A percentile compares a stretch with the other conserved stretches of the same genome.
These are phyloP conservation scores for Agrochola lota DNA, from an alignment of 2,888 invertebrate genomes.

Conservation along the genomic window DNA sequence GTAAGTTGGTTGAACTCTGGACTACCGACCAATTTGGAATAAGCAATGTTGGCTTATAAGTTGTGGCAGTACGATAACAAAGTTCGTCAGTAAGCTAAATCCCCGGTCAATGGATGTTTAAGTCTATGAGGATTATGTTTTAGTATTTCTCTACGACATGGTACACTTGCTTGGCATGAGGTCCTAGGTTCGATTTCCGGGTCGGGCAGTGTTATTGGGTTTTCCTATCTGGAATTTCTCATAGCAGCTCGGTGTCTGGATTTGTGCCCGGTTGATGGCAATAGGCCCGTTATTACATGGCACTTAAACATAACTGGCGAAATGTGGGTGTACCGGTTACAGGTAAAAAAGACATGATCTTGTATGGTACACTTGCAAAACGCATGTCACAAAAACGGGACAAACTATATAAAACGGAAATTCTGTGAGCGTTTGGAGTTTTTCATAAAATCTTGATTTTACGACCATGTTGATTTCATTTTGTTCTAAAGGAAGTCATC, in stretches of 20 bases:
- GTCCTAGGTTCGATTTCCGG: no score
- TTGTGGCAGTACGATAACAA: conserved; percentile 32
- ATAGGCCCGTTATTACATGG: no score
- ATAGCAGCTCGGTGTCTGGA: no score
- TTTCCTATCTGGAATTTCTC: no score
- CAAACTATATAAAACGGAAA: not conserved
- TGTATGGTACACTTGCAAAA: not conserved
- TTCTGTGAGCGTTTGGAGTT: not conserved
- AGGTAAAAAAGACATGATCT: no score
- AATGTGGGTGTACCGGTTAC: no score
- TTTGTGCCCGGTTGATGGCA: no score
- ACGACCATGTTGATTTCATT: not conserved
- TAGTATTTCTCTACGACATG: not conserved
- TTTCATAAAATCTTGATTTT: not conserved
- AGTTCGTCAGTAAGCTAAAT: conserved; percentile 31
- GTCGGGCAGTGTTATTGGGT: no score
- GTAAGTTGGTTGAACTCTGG: conserved; percentile 11
- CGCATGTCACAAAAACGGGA: not conserved
- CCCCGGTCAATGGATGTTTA: conserved; percentile 11
- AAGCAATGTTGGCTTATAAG: conserved; percentile 21
- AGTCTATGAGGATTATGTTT: not conserved
- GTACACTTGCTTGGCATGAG: not conserved
- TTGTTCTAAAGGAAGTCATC: not conserved
- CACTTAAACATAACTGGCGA: no score
- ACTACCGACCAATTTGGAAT: conserved; percentile 6